These are phyloP conservation scores for Tringa solitaria DNA, from an alignment of 2,113 vertebrate genomes.

Conservation along the genomic window DNA sequence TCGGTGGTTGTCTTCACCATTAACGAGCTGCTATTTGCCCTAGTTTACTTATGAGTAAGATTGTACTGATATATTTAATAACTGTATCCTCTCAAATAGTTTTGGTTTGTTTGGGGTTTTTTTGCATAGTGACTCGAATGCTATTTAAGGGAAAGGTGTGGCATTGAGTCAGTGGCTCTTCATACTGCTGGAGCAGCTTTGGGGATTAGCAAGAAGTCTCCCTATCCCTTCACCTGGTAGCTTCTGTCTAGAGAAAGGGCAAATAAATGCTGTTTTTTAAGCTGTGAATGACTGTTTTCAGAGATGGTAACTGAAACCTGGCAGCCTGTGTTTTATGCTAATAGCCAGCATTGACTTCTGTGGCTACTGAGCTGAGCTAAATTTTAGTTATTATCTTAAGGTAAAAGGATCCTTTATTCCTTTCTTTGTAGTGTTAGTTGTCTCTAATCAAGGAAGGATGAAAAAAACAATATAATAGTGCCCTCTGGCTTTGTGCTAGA, in stretches of 20 bases:
- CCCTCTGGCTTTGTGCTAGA: slow-evolving; percentile 46
- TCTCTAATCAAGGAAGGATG: neutral
- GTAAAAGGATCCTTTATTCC: slow-evolving; percentile 8
- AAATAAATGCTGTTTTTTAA: neutral
- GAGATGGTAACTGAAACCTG: neutral
- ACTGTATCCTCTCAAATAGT: neutral
- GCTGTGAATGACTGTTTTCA: neutral
- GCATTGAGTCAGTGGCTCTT: neutral
- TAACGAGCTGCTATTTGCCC: neutral
- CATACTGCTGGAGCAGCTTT: neutral
- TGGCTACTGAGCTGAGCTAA: neutral
- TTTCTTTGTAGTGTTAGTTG: neutral
- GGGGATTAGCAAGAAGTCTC: neutral
- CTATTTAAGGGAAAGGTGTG: neutral
- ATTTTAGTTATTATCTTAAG: neutral
- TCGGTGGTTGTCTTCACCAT: neutral
- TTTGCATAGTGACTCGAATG: neutral
- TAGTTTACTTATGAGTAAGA: neutral
- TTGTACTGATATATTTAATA: neutral
- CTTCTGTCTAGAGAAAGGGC: neutral
- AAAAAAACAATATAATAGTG: neutral
- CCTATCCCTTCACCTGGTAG: neutral
- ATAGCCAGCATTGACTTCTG: neutral
- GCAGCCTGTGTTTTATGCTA: neutral
- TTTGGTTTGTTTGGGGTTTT: neutral